Base-by-base conservation (phyloP, 2,888 invertebrate species). In the Pandemis cinnamomeana region DNA sequence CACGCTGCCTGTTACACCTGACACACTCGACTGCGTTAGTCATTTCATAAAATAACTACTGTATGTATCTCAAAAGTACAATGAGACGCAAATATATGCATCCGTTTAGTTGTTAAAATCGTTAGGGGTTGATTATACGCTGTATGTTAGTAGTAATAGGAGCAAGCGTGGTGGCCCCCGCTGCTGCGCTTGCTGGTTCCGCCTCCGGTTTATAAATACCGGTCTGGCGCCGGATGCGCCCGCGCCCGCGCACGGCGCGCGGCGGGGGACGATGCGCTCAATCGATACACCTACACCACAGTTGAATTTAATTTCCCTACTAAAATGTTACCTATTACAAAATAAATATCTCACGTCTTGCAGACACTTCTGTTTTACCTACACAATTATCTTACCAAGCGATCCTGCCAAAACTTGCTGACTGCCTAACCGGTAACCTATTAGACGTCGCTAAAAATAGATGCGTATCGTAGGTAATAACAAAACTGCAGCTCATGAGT, bases 201-300 rank as follows among this genome's bases (percentile, higher is more conserved):
- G 91, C 90, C 91, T 89, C 89, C 90, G 89, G 88, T 91, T 89
- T 92, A 92, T 91, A 90, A 91, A 92, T 92, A 92, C 84, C 87
- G 84, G 83, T 84, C 84, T 87, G 89, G 90, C 90, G 91, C 91
- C 91, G 92, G 92, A 92, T 91, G 89, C 89, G 83, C 78, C 76
- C 42, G 78, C 78, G 77, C 78, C 76, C 42, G 78, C 78, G 77
- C 44, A 75, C 75, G 75, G 10, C 58, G 58, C 58, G 58, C 27
- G 27, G 72, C 71, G 75, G 76, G 76, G 76, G 70, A 72, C 71
- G 71, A 77, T 71, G 71, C 64, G 58, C 71, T 66, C 67, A 75
- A 76, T 76, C 76, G 72, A 81, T 77, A 77, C 83, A 77, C 83
- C 79, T 80, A 73, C 70, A 51, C 41, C 44, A 11, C 76, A 75